These are phyloP conservation scores for Lasioglossum malachurum DNA, from an alignment of 2,888 invertebrate species.

Conservation along the genomic window DNA sequence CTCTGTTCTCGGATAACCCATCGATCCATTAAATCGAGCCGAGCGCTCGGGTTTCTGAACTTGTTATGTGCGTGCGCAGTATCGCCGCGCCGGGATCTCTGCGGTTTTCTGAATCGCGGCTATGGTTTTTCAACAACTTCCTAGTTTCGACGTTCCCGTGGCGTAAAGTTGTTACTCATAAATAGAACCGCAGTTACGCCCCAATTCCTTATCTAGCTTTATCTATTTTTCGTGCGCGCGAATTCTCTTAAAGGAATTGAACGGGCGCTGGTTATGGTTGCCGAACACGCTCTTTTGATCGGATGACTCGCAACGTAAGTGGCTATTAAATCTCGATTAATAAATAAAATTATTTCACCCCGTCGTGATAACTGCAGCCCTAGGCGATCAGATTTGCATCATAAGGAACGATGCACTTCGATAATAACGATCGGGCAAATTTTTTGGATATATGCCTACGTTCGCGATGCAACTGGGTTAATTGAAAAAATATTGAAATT, in stretches of 20 bases:
- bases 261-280: constrained; percentile 32
- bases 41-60: constrained; percentile 11
- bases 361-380: background rate
- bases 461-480: background rate
- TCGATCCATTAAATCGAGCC: constrained; percentile 30
- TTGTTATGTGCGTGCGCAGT: background rate
- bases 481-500: background rate
- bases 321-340: constrained; percentile 3
- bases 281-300: constrained; percentile 35
- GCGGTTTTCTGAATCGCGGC: constrained; percentile 5
- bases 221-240: constrained; percentile 51
- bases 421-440: background rate
- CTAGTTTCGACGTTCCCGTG: background rate
- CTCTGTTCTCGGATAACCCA: constrained; percentile 13
- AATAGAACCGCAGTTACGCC: constrained; percentile 22
- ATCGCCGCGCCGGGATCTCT: background rate
- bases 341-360: background rate
- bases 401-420: background rate
- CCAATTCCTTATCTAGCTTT: constrained; percentile 48
- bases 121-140: background rate
- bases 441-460: background rate
- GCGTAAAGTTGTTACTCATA: background rate
- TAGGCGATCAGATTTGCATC: background rate
- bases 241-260: constrained; percentile 35
- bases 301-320: background rate